A percentile compares a stretch with the other conserved stretches of the same genome.
Conservation (phyloP, 2,113 vertebrate genomes). For the Vulpes ferrilata region DNA sequence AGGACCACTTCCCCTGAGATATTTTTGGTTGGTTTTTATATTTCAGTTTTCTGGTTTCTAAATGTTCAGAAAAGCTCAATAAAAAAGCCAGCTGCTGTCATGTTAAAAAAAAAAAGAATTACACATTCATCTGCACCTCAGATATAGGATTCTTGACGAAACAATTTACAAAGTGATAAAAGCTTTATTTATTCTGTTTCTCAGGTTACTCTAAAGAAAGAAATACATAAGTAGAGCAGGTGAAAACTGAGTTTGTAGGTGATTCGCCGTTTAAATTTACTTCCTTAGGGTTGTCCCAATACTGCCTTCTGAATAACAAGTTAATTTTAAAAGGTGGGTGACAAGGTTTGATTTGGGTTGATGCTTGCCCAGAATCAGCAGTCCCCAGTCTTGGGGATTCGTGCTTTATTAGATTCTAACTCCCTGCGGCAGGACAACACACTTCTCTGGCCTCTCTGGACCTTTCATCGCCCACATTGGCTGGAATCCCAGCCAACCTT, state of each 20-base stretch:
- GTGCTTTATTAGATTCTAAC: neutral
- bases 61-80: neutral
- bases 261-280: neutral
- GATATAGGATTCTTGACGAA: neutral
- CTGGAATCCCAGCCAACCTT: neutral
- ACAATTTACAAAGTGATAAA: neutral
- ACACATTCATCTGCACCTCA: neutral
- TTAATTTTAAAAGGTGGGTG: neutral
- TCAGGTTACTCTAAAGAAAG: neutral
- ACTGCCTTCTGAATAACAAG: neutral
- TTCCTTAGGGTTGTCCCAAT: neutral
- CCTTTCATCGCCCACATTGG: neutral
- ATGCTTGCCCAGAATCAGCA: neutral
- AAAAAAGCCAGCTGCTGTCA: constrained; percentile 76
- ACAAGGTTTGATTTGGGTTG: neutral
- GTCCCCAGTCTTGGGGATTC: neutral
- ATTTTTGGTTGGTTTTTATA: neutral
- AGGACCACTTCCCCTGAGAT: neutral
- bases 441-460: too few species aligned
- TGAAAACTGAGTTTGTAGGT: neutral
- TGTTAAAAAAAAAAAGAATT: constrained; percentile 52
- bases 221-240: neutral
- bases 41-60: neutral
- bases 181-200: neutral
- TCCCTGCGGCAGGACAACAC: too few species aligned